Base-by-base conservation (phyloP, 1,140 invertebrate species). In the Diorhabda elongata region DNA sequence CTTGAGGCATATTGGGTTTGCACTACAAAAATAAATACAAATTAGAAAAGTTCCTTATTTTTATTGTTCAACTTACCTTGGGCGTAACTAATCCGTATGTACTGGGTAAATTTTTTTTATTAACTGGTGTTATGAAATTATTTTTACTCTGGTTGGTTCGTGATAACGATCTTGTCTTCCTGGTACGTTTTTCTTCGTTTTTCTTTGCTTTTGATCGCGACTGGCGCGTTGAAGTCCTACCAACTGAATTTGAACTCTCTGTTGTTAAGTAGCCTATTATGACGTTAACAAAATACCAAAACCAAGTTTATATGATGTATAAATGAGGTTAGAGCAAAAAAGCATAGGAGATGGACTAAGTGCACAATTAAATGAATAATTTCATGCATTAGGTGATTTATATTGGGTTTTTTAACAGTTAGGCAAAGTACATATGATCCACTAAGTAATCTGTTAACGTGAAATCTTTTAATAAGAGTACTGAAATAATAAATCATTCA, bases 1-100 rank as follows among this genome's bases (percentile, higher is more conserved):
- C 84, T 71, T 89, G 76, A 3, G 88, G 85, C 3, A 85, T 85
- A 64, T 88, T 85, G 0, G 85, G 85, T 62, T 84, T 84, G 56
- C 89, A 81, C 84, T 86, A 75, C 41, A 73, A 72, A 68, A 66
- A 42, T 52, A 52, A 52, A 52, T 59, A 11, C 58, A n/a, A 59
- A 11, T 59, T 5, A 59, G 41, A 59, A 59, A 0, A 5, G 11
- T 11, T 11, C 58, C 5, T 5, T n/a, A 5, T 11, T n/a, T 59
- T 11, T 2, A 60, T 26, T 26, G 5, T 3, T 26, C 5, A 60
- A 62, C 43, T 57, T 67, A 67, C 65, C 65, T 67, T 67, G 26
- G 65, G 65, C 44, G 65, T 67, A 8, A 67, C 65, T 2, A 60
- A 1, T 59, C 65, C 65, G 11, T 67, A 67, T 42, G n/a, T 60